These are phyloP conservation scores for Corydoras sp. DNA, from an alignment of 2,113 vertebrate genomes.

Conservation along the genomic window DNA sequence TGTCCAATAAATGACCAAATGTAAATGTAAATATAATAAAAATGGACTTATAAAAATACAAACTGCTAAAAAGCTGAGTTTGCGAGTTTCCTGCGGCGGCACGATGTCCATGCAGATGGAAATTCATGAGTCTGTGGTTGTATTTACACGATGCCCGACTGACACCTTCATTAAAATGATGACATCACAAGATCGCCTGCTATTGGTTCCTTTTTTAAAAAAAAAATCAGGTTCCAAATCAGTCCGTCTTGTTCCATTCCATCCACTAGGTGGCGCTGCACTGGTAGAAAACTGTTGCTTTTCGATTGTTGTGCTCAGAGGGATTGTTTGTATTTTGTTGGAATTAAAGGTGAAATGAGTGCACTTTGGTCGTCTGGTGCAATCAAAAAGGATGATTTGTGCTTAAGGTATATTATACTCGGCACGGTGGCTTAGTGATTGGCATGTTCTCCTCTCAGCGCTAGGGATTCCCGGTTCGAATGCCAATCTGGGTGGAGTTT, in stretches of 20 bases:
- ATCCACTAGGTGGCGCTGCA: slow-evolving; percentile 1
- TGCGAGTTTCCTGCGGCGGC: slow-evolving; percentile 68
- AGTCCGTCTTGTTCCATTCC: slow-evolving; percentile 1
- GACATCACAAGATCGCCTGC: slow-evolving; percentile 44
- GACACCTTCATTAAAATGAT: slow-evolving; percentile 53
- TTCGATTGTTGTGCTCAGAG: background rate
- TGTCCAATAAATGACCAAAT: too few relatives aligned
- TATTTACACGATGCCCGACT: slow-evolving; percentile 24
- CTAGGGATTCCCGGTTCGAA: too few relatives aligned
- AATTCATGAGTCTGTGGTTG: slow-evolving; percentile 54
- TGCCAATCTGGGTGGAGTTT: too few relatives aligned
- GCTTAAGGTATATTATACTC: slow-evolving; percentile 14
- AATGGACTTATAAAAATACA: slow-evolving; percentile 96
- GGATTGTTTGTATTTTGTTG: background rate
- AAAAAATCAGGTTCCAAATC: slow-evolving; percentile 6
- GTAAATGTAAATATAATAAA: slow-evolving; percentile 80
- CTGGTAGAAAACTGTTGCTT: slow-evolving; percentile 8
- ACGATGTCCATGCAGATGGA: slow-evolving; percentile 88
- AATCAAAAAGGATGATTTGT: background rate
- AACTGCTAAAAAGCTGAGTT: slow-evolving; percentile 91
- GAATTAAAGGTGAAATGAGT: slow-evolving; percentile 21
- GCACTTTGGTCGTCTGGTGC: background rate
- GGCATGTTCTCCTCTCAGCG: too few relatives aligned
- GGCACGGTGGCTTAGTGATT: too few relatives aligned
- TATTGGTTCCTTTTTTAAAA: slow-evolving; percentile 10